These are phyloP conservation scores for Cinclus cinclus DNA, from an alignment of 2,113 vertebrate genomes.

Conservation along the genomic window DNA sequence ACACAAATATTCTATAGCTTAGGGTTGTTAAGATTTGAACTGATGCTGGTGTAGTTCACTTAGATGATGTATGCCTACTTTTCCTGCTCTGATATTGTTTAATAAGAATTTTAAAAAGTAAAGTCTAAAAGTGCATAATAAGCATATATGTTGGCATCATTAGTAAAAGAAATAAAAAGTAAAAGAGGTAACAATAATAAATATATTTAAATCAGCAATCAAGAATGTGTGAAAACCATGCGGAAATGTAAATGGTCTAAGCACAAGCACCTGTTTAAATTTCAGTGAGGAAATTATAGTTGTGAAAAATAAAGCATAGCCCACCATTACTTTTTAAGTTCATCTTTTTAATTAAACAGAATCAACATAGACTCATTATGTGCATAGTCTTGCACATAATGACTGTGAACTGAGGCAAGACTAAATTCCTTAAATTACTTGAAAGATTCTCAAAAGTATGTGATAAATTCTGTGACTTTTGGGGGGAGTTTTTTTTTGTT, in stretches of 20 bases:
- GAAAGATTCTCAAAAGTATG: not conserved
- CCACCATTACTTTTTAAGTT: not conserved
- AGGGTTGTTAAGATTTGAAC: not conserved
- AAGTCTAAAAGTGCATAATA: not conserved
- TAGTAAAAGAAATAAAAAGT: not conserved
- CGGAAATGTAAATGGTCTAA: not conserved
- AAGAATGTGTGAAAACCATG: not conserved
- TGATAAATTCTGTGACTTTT: not conserved
- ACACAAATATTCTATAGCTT: not conserved
- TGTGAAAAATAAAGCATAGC: not conserved
- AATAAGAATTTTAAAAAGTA: not conserved
- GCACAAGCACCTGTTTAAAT: not conserved
- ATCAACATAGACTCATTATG: not conserved
- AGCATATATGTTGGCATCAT: not conserved
- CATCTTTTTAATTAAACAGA: not conserved
- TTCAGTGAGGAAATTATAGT: not conserved
- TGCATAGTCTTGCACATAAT: not conserved
- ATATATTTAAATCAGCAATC: not conserved
- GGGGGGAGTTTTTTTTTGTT: not conserved
- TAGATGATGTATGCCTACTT: not conserved
- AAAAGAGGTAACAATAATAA: not conserved
- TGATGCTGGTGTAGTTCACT: accelerated
- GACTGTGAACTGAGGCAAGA: not conserved
- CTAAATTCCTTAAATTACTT: not conserved
- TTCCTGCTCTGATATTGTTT: not conserved